Evolutionary conservation across 1,140 invertebrate genomes (phyloP).

Genomic region (Tenebrio molitor): DNA sequence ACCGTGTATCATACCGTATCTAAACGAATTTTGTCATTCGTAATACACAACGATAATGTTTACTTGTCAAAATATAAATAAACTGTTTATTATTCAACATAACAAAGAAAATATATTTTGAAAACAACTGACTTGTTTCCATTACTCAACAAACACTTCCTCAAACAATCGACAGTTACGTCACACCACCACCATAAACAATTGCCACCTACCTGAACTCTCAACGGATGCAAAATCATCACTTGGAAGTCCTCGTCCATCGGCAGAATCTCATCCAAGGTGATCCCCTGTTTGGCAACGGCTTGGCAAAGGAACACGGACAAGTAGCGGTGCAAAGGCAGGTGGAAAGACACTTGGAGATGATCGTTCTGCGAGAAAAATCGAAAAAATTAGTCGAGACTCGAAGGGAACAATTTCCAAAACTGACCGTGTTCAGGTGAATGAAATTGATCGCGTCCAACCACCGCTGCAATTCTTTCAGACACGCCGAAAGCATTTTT

Average conservation of each 20-base stretch:
- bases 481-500: constrained; percentile 80
- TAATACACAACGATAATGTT: too few species aligned
- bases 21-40: too few species aligned
- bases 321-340: constrained; percentile 95
- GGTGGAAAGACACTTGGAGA: constrained; percentile 93
- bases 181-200: neutral
- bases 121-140: too few species aligned
- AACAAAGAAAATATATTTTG: too few species aligned
- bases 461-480: constrained; percentile 87
- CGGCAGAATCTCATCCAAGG: constrained; percentile 83
- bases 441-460: constrained; percentile 85
- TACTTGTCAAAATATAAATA: too few species aligned
- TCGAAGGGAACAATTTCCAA: constrained; percentile 13
- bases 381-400: neutral
- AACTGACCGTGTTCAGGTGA: constrained; percentile 76
- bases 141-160: too few species aligned
- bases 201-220: constrained; percentile 84
- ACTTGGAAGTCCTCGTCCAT: constrained; percentile 84
- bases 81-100: too few species aligned
- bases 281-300: constrained; percentile 83
- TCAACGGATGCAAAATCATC: constrained; percentile 90
- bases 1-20: too few species aligned
- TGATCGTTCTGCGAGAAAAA: constrained; percentile 73
- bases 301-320: constrained; percentile 93
- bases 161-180: too few species aligned